Evolutionary conservation across 2,797 vertebrate species (phyloP).

Genomic region (Rachycentron canadum): DNA sequence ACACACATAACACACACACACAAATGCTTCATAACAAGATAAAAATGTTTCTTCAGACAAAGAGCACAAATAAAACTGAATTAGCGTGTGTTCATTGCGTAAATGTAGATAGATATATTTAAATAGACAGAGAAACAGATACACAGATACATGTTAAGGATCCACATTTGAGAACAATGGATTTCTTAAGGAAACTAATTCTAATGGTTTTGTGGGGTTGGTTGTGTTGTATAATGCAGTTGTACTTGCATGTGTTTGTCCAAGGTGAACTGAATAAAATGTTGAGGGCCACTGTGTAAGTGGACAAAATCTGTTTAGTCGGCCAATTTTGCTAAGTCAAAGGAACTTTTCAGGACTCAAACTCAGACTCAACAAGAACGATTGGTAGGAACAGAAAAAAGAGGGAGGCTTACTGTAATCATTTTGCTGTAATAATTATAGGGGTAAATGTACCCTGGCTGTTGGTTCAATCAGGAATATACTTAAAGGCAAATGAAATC

Average conservation of each 20-base stretch:
- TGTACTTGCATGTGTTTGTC: conserved; percentile 4
- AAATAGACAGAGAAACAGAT: no score
- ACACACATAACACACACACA: conserved; percentile 16
- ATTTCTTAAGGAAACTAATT: conserved; percentile 10
- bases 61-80: conserved; percentile 66
- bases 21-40: conserved; percentile 47
- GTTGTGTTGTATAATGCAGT: conserved; percentile 4
- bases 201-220: neutral
- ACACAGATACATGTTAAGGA: neutral
- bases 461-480: conserved; percentile 16
- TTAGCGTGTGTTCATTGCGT: conserved; percentile 65
- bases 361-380: conserved; percentile 1
- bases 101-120: conserved; percentile 16
- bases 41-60: conserved; percentile 52
- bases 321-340: neutral
- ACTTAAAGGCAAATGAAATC: conserved; percentile 31
- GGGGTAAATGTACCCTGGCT: conserved; percentile 5
- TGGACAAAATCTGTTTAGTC: neutral
- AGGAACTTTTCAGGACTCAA: neutral
- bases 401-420: conserved; percentile 6
- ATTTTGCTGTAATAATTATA: conserved; percentile 8
- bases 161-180: conserved; percentile 3
- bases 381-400: neutral
- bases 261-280: conserved; percentile 10
- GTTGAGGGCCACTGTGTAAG: conserved; percentile 11